Conservation (phyloP, 2,113 vertebrate species). For the Cyanoderma ruficeps region DNA sequence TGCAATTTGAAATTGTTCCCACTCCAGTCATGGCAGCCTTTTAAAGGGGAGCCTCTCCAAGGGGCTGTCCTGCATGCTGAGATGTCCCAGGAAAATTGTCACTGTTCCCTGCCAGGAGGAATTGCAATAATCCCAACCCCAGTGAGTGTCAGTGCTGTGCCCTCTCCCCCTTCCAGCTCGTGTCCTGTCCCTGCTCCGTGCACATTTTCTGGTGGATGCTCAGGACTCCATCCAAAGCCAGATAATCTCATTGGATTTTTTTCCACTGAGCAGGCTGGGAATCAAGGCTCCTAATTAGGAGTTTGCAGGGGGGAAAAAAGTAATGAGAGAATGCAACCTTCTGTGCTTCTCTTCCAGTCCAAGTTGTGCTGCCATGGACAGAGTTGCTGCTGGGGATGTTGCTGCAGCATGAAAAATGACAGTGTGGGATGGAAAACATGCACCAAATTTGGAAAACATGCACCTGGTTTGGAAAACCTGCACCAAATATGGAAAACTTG, state of each 20-base stretch:
- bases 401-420: neutral
- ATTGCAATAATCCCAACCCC: neutral
- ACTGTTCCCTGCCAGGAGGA: neutral
- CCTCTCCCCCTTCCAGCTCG: neutral
- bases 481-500: rapidly evolving
- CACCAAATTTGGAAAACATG: rapidly evolving
- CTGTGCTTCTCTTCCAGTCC: constrained; percentile 1
- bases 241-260: neutral
- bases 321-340: neutral
- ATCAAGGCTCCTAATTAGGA: constrained; percentile 7
- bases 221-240: constrained; percentile 13
- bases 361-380: neutral
- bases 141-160: neutral
- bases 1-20: constrained; percentile 36
- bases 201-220: neutral
- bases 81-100: constrained; percentile 34
- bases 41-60: constrained; percentile 32
- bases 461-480: rapidly evolving
- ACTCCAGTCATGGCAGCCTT: neutral
- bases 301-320: neutral
- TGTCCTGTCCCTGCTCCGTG: neutral
- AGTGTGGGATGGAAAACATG: neutral
- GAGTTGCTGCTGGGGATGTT: neutral
- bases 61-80: neutral
- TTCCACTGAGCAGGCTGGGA: neutral